These are phyloP conservation scores for Thunnus albacares DNA, from an alignment of 2,797 vertebrate species.

Conservation along the genomic window DNA sequence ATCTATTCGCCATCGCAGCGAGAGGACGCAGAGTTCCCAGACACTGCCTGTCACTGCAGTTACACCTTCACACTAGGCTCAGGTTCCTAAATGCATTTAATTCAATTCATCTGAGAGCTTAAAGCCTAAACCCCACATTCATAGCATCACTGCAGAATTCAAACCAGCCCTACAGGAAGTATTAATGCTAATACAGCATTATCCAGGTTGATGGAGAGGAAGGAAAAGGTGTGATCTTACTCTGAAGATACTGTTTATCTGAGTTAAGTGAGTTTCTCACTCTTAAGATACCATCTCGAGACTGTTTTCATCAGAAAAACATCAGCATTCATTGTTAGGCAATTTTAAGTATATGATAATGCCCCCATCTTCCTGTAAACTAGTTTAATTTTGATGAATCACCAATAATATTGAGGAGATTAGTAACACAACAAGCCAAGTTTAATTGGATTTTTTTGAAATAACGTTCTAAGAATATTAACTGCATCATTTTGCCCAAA, in stretches of 20 bases:
- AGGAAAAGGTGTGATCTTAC: neutral
- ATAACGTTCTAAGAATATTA: too few species aligned
- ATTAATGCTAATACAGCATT: neutral
- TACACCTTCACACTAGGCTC: neutral
- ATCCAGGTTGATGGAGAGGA: neutral
- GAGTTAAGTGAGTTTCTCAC: neutral
- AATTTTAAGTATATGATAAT: too few species aligned
- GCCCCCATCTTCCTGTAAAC: too few species aligned
- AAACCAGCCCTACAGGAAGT: neutral
- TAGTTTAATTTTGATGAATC: too few species aligned
- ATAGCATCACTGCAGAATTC: neutral
- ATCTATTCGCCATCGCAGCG: constrained; percentile 43
- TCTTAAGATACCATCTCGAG: too few species aligned
- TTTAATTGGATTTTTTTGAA: too few species aligned
- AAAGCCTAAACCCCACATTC: neutral
- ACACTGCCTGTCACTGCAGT: constrained; percentile 23
- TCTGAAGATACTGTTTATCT: neutral
- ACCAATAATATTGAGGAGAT: too few species aligned
- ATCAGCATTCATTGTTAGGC: too few species aligned
- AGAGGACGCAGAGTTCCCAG: constrained; percentile 22
- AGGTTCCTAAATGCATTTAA: constrained; percentile 2
- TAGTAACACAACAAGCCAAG: too few species aligned
- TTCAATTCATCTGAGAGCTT: neutral
- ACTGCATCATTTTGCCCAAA: too few species aligned
- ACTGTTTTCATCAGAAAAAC: too few species aligned